phyloP scores from a whole-genome alignment of 2,797 vertebrate genomes.

The Echeneis naucrates region DNA sequence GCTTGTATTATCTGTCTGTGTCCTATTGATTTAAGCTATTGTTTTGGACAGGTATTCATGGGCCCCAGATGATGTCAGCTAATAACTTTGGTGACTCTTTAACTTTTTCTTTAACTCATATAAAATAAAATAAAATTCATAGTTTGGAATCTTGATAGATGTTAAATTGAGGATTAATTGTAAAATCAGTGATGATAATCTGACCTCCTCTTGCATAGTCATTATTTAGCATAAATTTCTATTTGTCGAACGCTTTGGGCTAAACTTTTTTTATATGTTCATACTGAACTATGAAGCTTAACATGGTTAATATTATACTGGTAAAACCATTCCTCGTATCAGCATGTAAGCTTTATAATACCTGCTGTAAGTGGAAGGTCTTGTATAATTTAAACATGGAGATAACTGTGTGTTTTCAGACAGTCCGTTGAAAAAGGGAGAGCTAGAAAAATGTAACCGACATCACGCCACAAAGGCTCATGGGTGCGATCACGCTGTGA shows the following conservation, averaged over 20 bases:
- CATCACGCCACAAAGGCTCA: background rate
- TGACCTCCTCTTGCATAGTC: background rate
- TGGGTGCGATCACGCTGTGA: background rate
- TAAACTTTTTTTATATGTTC: background rate
- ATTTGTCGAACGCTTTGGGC: background rate
- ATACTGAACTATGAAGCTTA: background rate
- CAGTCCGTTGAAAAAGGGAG: background rate
- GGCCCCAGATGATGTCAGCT: background rate
- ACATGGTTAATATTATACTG: background rate
- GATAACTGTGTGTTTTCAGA: background rate
- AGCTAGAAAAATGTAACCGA: background rate
- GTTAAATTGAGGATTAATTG: background rate
- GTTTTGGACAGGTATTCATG: background rate
- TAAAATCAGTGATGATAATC: background rate
- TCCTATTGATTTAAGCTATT: background rate
- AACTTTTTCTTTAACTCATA: no score
- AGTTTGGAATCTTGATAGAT: background rate
- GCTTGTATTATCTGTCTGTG: background rate
- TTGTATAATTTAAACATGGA: background rate
- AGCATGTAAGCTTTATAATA: background rate
- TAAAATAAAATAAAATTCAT: no score
- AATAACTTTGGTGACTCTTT: background rate
- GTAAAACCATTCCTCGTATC: background rate
- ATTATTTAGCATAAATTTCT: background rate
- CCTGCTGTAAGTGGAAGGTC: no score